Conservation (phyloP, 2,797 vertebrate species). For the Lacerta agilis region DNA sequence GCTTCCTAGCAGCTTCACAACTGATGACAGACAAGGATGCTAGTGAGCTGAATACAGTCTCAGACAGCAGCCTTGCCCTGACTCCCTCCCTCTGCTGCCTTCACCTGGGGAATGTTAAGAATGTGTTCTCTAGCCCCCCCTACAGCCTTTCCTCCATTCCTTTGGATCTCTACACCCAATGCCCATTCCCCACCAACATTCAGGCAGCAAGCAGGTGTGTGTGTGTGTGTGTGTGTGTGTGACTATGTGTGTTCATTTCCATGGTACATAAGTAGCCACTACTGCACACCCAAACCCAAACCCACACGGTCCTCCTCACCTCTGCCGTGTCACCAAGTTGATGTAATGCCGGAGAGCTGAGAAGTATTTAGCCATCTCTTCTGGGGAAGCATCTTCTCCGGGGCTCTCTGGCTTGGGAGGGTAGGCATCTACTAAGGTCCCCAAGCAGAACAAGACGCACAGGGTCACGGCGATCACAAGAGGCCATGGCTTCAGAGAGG, state of each 20-base stretch:
- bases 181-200: neutral
- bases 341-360: constrained; percentile 90
- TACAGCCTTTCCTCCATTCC: neutral
- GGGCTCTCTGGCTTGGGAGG: constrained; percentile 89
- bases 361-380: constrained; percentile 89
- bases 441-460: constrained; percentile 83
- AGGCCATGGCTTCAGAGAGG: constrained; percentile 78
- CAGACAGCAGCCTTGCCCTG: neutral
- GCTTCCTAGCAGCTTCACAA: neutral
- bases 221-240: neutral
- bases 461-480: constrained; percentile 75
- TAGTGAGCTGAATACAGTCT: too few relatives aligned
- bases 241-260: too few relatives aligned
- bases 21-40: neutral
- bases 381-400: constrained; percentile 82
- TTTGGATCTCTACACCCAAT: neutral
- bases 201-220: neutral
- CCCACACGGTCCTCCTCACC: constrained; percentile 73
- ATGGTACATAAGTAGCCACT: neutral
- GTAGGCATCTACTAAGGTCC: constrained; percentile 84
- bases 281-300: neutral
- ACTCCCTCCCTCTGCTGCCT: neutral
- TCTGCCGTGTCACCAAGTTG: constrained; percentile 93
- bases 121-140: neutral
- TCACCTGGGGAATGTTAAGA: neutral